A percentile compares a stretch with the other conserved stretches of the same genome.
These are phyloP conservation scores for Drosophila anomalata DNA, from an alignment of 2,888 invertebrate species.

Conservation along the genomic window DNA sequence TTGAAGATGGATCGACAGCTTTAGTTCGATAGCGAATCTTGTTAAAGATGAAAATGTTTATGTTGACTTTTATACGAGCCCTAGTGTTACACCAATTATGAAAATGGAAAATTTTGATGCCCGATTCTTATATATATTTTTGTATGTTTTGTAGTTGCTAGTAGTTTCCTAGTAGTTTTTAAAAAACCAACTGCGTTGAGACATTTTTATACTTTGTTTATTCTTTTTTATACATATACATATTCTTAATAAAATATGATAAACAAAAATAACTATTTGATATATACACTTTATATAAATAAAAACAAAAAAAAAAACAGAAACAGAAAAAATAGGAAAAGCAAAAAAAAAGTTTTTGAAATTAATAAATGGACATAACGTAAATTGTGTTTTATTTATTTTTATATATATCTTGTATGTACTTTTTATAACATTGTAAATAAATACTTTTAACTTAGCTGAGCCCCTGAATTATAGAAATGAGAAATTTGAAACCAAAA, in stretches of 20 bases:
- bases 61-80: slow-evolving; percentile 42
- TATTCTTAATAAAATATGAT: slow-evolving; percentile 42
- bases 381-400: slow-evolving; percentile 65
- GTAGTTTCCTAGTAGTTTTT: slow-evolving; percentile 69
- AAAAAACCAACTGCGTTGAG: slow-evolving; percentile 65
- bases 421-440: slow-evolving; percentile 62
- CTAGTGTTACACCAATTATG: slow-evolving; percentile 38
- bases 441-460: slow-evolving; percentile 61
- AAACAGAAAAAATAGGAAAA: slow-evolving; percentile 23
- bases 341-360: slow-evolving; percentile 60
- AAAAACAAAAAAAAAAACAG: slow-evolving; percentile 22
- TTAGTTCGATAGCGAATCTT: slow-evolving; percentile 39
- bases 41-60: slow-evolving; percentile 39
- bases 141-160: slow-evolving; percentile 79
- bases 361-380: slow-evolving; percentile 70
- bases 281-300: slow-evolving; percentile 71
- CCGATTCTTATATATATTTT: slow-evolving; percentile 69
- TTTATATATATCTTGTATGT: slow-evolving; percentile 54
- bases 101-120: slow-evolving; percentile 62
- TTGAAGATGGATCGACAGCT: slow-evolving; percentile 20
- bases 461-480: slow-evolving; percentile 37
- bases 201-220: slow-evolving; percentile 79
- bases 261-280: slow-evolving; percentile 58
- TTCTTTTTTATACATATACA: slow-evolving; percentile 56
- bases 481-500: slow-evolving; percentile 19